Evolutionary conservation across 2,797 vertebrate species (phyloP).

Genomic region (Aphelocoma californica): DNA sequence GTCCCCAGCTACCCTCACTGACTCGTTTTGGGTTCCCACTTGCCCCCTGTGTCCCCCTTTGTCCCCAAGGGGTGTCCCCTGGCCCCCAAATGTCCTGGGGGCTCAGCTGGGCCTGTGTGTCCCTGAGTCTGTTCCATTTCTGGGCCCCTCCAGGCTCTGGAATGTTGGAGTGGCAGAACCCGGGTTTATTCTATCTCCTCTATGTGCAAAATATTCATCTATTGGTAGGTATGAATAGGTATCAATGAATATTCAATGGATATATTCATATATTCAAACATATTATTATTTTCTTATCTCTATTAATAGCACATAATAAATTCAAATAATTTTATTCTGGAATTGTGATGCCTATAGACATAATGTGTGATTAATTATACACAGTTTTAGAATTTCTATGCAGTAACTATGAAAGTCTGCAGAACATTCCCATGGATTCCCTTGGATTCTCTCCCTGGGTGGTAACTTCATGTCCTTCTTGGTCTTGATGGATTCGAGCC

Average conservation of each 20-base stretch:
- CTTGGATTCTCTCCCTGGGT: not conserved
- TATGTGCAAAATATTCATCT: fast-evolving
- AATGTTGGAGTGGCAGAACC: not conserved
- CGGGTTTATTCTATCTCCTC: fast-evolving
- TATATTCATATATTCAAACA: too few species aligned
- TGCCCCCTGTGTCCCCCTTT: fast-evolving
- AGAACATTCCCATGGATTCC: not conserved
- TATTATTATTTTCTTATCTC: fast-evolving
- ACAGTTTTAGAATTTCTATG: not conserved
- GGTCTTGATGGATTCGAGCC: not conserved
- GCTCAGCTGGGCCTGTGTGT: not conserved
- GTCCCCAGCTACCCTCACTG: fast-evolving
- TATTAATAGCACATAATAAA: not conserved
- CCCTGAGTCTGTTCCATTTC: too few species aligned
- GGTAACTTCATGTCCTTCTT: not conserved
- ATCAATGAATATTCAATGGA: not conserved
- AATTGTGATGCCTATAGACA: fast-evolving
- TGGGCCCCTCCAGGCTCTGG: not conserved
- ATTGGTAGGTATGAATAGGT: fast-evolving
- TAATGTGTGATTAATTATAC: not conserved
- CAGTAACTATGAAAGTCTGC: fast-evolving
- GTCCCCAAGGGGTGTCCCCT: not conserved
- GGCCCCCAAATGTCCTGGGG: not conserved
- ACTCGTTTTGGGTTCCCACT: fast-evolving
- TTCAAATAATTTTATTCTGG: too few species aligned